Percentiles rank a stretch among this genome's conserved stretches.
phyloP scores from a whole-genome alignment of 1,140 invertebrate genomes.

The Apis laboriosa region DNA sequence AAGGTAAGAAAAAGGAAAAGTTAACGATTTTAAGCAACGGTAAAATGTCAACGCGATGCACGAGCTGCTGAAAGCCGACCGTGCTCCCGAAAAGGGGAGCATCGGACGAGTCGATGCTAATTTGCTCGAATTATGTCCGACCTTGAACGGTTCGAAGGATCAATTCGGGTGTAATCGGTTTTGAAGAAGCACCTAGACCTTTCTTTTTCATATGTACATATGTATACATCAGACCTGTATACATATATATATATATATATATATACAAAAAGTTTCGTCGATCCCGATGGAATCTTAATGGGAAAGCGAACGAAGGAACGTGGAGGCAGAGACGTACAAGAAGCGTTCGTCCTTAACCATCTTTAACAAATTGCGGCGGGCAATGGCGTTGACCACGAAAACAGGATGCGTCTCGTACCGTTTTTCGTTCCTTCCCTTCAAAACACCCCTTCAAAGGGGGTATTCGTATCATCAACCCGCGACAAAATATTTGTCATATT shows the following conservation, averaged over 20 bases:
- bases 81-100: slow-evolving; percentile 6
- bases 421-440: slow-evolving; percentile 41
- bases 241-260: slow-evolving; percentile 17
- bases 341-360: slow-evolving; percentile 67
- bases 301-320: slow-evolving; percentile 39
- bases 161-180: slow-evolving; percentile 62
- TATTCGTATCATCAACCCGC: slow-evolving; percentile 19
- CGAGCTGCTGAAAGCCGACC: background rate
- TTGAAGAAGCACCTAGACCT: slow-evolving; percentile 65
- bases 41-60: slow-evolving; percentile 28
- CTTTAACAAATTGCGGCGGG: slow-evolving; percentile 66
- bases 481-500: slow-evolving; percentile 37
- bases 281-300: slow-evolving; percentile 71
- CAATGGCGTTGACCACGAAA: slow-evolving; percentile 61
- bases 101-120: slow-evolving; percentile 51
- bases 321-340: slow-evolving; percentile 58
- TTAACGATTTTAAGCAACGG: background rate
- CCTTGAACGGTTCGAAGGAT: slow-evolving; percentile 55
- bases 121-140: slow-evolving; percentile 60
- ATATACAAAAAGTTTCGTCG: slow-evolving; percentile 63
- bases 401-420: slow-evolving; percentile 50
- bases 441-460: slow-evolving; percentile 10
- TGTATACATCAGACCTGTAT: slow-evolving; percentile 28
- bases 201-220: background rate
- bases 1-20: background rate